Base-by-base conservation (phyloP, 2,888 invertebrate genomes). In the Dasysyrphus albostriatus region DNA sequence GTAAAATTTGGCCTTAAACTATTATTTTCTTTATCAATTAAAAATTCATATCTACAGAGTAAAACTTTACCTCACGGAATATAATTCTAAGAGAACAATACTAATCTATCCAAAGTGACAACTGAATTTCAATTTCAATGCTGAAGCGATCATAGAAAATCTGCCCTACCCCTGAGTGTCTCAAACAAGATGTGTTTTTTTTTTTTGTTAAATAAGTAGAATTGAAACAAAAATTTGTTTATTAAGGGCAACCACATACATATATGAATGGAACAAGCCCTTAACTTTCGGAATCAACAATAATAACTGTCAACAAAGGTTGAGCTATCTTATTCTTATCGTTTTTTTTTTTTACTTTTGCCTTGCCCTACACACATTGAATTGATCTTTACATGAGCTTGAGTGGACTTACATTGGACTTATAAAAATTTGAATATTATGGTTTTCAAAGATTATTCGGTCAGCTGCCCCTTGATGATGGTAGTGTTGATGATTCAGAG, bases 391-490 rank as follows among this genome's bases (percentile, higher is more conserved):
- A 5, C 1, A 44, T n/a, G 19, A 24, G 16, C 59, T 32, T n/a
- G 16, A 49, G 29, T 19, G 5, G 24, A 42, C 14, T 61, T 59
- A 16, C 7, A 29, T 56, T 51, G 9, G 39, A 16, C 12, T 32
- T 54, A 10, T 0, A 54, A 69, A 42, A 9, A 16, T n/a, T 65
- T 42, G 14, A 47, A 58, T 58, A 34, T n/a, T 56, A 34, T 51
- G 61, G 75, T 61, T 69, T 81, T 61, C 39, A 69, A 39, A 70
- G 70, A 67, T 82, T 83, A 69, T 69, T 37, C 67, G 73, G 73
- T 73, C 73, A 69, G 47, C 67, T 73, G 39, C 67, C 54, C 32
- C 5, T 19, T 10, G 24, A 47, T 44, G n/a, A 16, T 16, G 44
- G 6, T 69, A 51, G 49, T 49, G 34, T 19, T 70, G 74, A 73